These are phyloP conservation scores for Clarias laeviceps DNA, from an alignment of 2,797 vertebrate species.

Conservation along the genomic window DNA sequence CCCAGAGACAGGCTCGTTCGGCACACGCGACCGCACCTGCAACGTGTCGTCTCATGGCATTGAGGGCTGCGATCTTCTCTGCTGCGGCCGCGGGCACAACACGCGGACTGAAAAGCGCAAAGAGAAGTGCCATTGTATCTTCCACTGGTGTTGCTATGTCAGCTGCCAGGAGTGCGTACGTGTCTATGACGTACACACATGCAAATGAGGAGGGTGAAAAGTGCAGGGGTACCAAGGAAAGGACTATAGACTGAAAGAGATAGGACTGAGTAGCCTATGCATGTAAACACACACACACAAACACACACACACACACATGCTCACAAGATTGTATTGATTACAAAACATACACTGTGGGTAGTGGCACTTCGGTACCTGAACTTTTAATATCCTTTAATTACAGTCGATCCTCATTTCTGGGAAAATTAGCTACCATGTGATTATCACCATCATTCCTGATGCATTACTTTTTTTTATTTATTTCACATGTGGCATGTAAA, in stretches of 20 bases:
- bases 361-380: constrained; percentile 65
- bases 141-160: constrained; percentile 98
- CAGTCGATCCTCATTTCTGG: constrained; percentile 35
- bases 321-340: constrained; percentile 50
- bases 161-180: constrained; percentile 95
- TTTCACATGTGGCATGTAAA: constrained; percentile 37
- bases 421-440: constrained; percentile 47
- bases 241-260: constrained; percentile 42
- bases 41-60: constrained; percentile 97
- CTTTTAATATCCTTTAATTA: constrained; percentile 47
- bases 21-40: constrained; percentile 91
- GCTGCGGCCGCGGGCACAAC: constrained; percentile 96
- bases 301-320: constrained; percentile 38
- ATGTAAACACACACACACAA: constrained; percentile 31
- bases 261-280: constrained; percentile 43
- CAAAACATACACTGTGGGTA: constrained; percentile 49
- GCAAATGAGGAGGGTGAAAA: constrained; percentile 78
- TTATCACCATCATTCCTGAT: constrained; percentile 40
- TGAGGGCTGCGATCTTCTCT: constrained; percentile 95
- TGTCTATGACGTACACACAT: constrained; percentile 94
- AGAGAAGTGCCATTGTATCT: constrained; percentile 98
- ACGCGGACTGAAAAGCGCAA: constrained; percentile 95
- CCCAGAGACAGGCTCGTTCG: constrained; percentile 92
- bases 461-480: constrained; percentile 38
- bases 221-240: constrained; percentile 4